These are phyloP conservation scores for Dascillus cervinus DNA, from an alignment of 2,888 invertebrate species.

Conservation along the genomic window DNA sequence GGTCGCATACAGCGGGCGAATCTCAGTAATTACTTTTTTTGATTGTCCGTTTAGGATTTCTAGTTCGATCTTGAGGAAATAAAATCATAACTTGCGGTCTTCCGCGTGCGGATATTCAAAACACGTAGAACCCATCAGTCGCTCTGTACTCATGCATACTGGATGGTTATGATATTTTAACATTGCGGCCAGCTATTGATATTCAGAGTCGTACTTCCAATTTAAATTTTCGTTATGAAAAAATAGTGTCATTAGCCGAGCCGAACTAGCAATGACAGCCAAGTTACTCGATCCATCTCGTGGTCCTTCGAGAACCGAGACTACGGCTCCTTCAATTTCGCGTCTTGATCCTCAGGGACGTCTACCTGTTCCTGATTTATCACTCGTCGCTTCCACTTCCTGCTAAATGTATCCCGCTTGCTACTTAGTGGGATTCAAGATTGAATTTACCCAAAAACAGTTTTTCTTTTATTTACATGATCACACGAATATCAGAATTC, in stretches of 20 bases:
- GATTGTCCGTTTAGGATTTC: too few relatives aligned
- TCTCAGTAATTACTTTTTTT: background rate
- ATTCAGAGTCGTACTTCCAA: too few relatives aligned
- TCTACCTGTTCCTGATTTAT: constrained; percentile 44
- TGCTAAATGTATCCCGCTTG: constrained; percentile 38
- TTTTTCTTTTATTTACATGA: too few relatives aligned
- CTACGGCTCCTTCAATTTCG: constrained; percentile 37
- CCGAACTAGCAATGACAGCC: constrained; percentile 15
- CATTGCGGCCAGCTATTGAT: constrained; percentile 10
- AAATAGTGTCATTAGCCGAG: background rate
- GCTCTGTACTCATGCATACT: constrained; percentile 16
- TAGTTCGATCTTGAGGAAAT: too few relatives aligned
- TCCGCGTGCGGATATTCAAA: constrained; percentile 9
- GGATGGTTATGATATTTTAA: constrained; percentile 12
- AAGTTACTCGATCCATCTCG: constrained; percentile 36
- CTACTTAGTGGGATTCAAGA: constrained; percentile 35
- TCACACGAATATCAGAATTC: constrained; percentile 28
- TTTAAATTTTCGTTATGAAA: background rate
- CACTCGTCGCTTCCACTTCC: constrained; percentile 42
- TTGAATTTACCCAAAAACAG: too few relatives aligned
- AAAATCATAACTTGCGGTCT: constrained; percentile 9
- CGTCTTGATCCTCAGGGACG: constrained; percentile 38
- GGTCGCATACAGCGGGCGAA: constrained; percentile 4
- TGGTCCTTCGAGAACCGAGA: constrained; percentile 32
- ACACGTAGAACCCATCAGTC: constrained; percentile 17